Evolutionary conservation across 2,113 vertebrate species (phyloP).

Genomic region (pig (Sus scrofa)): DNA sequence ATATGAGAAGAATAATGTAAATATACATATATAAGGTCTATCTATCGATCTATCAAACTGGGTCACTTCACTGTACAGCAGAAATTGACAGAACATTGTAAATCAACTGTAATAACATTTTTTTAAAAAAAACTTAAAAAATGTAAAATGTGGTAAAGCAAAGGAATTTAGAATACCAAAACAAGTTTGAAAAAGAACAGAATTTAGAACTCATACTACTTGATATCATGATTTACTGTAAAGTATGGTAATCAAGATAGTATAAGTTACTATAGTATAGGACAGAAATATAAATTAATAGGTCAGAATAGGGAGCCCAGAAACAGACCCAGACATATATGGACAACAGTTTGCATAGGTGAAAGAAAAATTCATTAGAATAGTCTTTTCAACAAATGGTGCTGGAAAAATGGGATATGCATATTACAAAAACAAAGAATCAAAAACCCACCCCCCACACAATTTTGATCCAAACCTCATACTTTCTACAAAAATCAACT

Average conservation of each 20-base stretch:
- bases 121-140: no score
- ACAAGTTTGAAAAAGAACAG: background rate
- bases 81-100: no score
- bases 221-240: constrained; percentile 8
- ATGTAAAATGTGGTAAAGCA: background rate
- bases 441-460: background rate
- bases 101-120: no score
- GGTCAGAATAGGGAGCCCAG: background rate
- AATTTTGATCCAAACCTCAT: background rate
- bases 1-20: no score
- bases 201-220: background rate
- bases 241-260: background rate
- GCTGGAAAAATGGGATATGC: background rate
- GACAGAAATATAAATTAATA: background rate
- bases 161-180: constrained; percentile 20
- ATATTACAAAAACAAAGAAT: background rate
- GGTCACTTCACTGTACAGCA: no score
- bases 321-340: background rate
- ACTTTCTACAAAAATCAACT: background rate
- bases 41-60: no score
- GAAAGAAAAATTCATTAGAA: background rate
- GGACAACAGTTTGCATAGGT: background rate
- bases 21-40: no score
- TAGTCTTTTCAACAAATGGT: background rate
- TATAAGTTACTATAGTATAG: background rate